phyloP scores from a whole-genome alignment of 64 coral and sea anemone genomes.

The Actinia equina region DNA sequence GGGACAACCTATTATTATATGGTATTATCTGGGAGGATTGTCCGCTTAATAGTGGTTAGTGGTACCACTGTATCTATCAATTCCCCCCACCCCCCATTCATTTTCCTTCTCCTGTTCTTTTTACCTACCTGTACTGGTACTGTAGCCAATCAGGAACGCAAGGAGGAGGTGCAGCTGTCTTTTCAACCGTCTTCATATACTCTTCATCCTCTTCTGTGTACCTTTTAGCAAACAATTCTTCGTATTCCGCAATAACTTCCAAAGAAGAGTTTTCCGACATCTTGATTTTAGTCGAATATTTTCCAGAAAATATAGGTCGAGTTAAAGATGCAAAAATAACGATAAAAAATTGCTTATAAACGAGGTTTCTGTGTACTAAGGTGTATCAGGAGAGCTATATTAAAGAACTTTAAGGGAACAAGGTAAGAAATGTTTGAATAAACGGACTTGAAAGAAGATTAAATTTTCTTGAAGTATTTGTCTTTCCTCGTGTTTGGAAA shows the following conservation, averaged over 20 bases:
- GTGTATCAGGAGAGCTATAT: neutral
- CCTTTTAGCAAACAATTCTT: slow-evolving; percentile 84
- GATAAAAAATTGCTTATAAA: neutral
- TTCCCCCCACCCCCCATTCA: too few species aligned
- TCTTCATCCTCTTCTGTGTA: slow-evolving; percentile 81
- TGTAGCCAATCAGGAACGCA: slow-evolving; percentile 70
- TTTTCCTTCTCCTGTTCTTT: neutral
- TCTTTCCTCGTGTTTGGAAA: slow-evolving; percentile 1
- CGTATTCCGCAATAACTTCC: slow-evolving; percentile 57
- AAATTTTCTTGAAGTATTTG: neutral
- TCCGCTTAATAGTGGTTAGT: too few species aligned
- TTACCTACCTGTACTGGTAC: slow-evolving; percentile 18
- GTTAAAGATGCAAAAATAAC: neutral
- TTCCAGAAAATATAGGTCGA: neutral
- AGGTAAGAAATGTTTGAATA: neutral
- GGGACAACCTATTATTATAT: too few species aligned
- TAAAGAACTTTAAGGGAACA: neutral
- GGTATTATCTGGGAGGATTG: too few species aligned
- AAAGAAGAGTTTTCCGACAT: neutral
- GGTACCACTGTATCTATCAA: too few species aligned
- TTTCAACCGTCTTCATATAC: slow-evolving; percentile 81
- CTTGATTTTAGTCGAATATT: neutral
- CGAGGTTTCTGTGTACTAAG: neutral
- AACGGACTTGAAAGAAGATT: neutral
- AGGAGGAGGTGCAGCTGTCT: slow-evolving; percentile 55